A percentile compares a stretch with the other conserved stretches of the same genome.
These are phyloP conservation scores for Hippocampus kuda DNA, from an alignment of 2,797 vertebrate species.

Conservation along the genomic window DNA sequence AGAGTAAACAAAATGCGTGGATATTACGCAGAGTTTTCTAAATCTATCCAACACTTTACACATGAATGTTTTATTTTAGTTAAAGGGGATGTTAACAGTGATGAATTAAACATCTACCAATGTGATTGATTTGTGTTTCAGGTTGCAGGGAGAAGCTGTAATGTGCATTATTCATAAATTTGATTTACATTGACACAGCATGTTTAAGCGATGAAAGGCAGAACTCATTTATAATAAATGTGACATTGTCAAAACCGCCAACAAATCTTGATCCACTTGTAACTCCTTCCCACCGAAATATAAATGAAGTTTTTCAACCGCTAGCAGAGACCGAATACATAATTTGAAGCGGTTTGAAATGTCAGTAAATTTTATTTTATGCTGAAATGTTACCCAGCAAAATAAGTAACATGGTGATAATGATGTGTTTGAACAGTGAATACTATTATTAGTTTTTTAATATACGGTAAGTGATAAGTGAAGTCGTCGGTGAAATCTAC, in stretches of 20 bases:
- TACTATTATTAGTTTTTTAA: too few species aligned
- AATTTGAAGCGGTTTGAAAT: too few species aligned
- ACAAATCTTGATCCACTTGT: not conserved
- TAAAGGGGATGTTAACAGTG: not conserved
- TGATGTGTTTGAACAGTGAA: too few species aligned
- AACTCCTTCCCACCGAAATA: not conserved
- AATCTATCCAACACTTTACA: not conserved
- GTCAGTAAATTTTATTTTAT: too few species aligned
- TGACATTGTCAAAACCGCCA: not conserved
- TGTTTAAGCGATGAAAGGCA: not conserved
- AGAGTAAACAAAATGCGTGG: not conserved
- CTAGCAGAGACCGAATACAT: too few species aligned
- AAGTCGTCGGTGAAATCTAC: too few species aligned
- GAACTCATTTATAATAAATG: not conserved
- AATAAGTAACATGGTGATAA: too few species aligned
- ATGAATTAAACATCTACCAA: not conserved
- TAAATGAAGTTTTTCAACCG: not conserved
- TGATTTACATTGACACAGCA: not conserved
- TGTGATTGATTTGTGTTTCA: not conserved
- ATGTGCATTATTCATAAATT: not conserved
- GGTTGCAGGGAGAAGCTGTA: not conserved
- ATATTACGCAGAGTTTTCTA: not conserved
- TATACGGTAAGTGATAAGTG: too few species aligned
- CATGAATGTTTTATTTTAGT: not conserved
- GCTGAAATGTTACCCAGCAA: too few species aligned